Evolutionary conservation across 2,888 invertebrate genomes (phyloP), one percentile per base, ranked within the genome.

Genomic region (Eupeodes latifasciatus): DNA sequence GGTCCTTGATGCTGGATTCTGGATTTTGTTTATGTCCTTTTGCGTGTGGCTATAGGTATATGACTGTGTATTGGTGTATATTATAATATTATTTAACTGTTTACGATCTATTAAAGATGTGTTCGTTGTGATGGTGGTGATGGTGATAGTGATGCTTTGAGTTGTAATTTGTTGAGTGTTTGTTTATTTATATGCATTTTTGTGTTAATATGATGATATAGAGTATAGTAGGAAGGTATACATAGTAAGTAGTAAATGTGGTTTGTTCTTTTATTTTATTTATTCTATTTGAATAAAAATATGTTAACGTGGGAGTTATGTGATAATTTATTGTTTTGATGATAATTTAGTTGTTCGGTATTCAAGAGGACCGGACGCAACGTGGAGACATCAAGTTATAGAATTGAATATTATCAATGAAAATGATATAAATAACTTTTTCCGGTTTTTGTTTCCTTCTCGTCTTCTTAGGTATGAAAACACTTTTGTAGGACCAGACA

Each of bases 61-160:
- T 84, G 84, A 81, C 75, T 71, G 19, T 19, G 14, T 49, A 16
- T 81, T 85, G 84, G 71, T 78, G 81, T 40, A 6, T 40, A 7
- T 34, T 59, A 84, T 44, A 11, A 14, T 66, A 27, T 81, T 87
- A 40, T 83, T 72, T 83, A 79, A 75, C 76, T 83, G 86, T 87
- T 87, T 87, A 87, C 80, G 87, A 87, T 80, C 87, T 87, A 87
- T 80, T 87, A 80, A 87, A 87, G 80, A 87, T 87, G 83, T 87
- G 83, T 83, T 87, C 71, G 82, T 79, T 72, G 9, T 57, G 66
- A 61, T n/a, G 75, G 74, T 36, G 72, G 55, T 78, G 77, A 59
- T 36, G 72, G 55, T 78, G 77, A 59, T 79, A 61, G 27, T 74
- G 77, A 57, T 88, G 78, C 84, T 88, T 75, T 74, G 69, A 81